Percentiles rank a stretch among this genome's conserved stretches.
Conservation (phyloP, 2,888 invertebrate genomes). For the Strigamia crassipes region DNA sequence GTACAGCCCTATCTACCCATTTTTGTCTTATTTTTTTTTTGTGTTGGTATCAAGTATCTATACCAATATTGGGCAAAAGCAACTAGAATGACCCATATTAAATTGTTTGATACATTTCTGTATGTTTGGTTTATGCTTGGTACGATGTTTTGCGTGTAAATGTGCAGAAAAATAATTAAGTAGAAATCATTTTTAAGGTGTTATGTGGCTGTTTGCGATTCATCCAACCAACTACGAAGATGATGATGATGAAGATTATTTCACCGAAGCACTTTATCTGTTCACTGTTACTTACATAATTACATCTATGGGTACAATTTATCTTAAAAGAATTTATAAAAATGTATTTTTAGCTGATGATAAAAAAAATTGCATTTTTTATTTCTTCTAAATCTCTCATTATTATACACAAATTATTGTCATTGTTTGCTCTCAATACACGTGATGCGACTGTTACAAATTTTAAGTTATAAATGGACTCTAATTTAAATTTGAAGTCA, state of each 20-base stretch:
- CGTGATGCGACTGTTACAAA: not conserved
- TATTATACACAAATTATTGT: not conserved
- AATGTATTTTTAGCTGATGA: not conserved
- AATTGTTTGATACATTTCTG: conserved; percentile 5
- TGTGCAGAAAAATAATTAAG: not conserved
- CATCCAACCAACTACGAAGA: not conserved
- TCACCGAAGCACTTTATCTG: not conserved
- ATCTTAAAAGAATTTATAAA: not conserved
- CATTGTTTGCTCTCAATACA: not conserved
- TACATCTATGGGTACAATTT: conserved; percentile 19
- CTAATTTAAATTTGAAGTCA: not conserved
- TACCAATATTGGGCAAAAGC: not conserved
- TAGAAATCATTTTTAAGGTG: not conserved
- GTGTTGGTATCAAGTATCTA: not conserved
- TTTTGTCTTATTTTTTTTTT: not conserved
- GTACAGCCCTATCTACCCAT: not conserved
- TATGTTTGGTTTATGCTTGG: conserved; percentile 4
- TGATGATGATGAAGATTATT: not conserved
- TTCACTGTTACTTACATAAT: not conserved
- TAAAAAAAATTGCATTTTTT: not conserved
- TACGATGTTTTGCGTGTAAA: not conserved
- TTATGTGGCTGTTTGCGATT: not conserved
- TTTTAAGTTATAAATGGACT: not conserved
- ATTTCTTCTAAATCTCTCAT: not conserved
- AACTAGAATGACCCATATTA: not conserved